Conservation (phyloP, 2,797 vertebrate species). For the Bradypodion ventrale region DNA sequence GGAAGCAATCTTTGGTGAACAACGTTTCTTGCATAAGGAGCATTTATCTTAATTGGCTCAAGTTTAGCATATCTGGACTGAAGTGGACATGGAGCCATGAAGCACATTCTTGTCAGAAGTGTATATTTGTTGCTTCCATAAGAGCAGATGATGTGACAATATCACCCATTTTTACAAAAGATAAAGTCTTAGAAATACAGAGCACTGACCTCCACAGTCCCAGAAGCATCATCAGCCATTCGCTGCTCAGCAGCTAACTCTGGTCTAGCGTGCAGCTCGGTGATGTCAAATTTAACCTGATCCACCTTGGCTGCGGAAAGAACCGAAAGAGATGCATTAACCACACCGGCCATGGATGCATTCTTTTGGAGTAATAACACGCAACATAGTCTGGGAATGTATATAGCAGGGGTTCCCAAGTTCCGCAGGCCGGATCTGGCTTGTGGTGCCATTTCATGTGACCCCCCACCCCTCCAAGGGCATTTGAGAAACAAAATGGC, state of each 20-base stretch:
- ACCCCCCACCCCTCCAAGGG: too few species aligned
- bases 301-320: constrained; percentile 83
- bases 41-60: too few species aligned
- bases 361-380: background rate
- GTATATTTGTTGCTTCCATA: background rate
- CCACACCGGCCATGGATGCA: background rate
- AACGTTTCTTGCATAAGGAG: background rate
- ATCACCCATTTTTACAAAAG: rapidly evolving
- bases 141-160: background rate
- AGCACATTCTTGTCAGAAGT: background rate
- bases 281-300: constrained; percentile 87
- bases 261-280: constrained; percentile 85
- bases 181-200: background rate
- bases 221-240: constrained; percentile 89
- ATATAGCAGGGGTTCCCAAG: too few species aligned
- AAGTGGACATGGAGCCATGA: background rate
- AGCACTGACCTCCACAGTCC: constrained; percentile 81
- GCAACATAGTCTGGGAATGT: background rate
- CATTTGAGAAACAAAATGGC: too few species aligned
- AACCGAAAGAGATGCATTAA: constrained; percentile 19
- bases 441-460: too few species aligned
- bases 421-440: too few species aligned
- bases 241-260: constrained; percentile 88
- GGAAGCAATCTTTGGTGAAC: background rate
- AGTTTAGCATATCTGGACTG: background rate